A percentile compares a stretch with the other conserved stretches of the same genome.
Conservation (phyloP, 2,797 vertebrate genomes). For the Iguana delicatissima region DNA sequence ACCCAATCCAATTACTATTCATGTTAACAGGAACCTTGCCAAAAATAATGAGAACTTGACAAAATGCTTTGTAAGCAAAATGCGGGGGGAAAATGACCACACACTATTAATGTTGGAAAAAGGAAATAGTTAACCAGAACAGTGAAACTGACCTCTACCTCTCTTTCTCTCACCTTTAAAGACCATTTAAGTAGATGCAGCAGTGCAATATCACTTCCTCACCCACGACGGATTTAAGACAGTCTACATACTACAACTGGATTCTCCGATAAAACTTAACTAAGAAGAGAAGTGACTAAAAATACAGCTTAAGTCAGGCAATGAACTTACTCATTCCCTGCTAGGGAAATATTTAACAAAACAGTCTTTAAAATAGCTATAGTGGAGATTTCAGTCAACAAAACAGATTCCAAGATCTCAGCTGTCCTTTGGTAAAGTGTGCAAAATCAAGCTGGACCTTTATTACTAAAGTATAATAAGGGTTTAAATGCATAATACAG, state of each 20-base stretch:
- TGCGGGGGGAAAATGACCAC: not conserved
- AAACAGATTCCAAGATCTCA: not conserved
- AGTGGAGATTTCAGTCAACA: not conserved
- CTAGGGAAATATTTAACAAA: not conserved
- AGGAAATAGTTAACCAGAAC: slow-evolving; percentile 12
- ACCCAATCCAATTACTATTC: slow-evolving; percentile 22
- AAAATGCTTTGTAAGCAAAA: not conserved
- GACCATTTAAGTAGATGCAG: not conserved
- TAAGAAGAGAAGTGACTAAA: too few relatives aligned
- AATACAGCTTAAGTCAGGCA: too few relatives aligned
- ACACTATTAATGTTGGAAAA: not conserved
- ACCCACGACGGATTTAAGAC: not conserved
- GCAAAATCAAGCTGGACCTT: not conserved
- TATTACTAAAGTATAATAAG: not conserved
- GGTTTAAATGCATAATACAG: not conserved
- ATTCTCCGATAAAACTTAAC: not conserved
- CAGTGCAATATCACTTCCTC: not conserved
- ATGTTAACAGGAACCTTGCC: not conserved
- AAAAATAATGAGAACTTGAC: slow-evolving; percentile 10
- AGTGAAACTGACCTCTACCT: not conserved
- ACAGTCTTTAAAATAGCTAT: not conserved
- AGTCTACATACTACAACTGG: not conserved
- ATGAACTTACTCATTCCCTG: not conserved
- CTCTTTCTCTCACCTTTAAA: not conserved
- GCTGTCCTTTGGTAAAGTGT: not conserved